Evolutionary conservation across 2,888 invertebrate species (phyloP).

Genomic region (Altica lythri): DNA sequence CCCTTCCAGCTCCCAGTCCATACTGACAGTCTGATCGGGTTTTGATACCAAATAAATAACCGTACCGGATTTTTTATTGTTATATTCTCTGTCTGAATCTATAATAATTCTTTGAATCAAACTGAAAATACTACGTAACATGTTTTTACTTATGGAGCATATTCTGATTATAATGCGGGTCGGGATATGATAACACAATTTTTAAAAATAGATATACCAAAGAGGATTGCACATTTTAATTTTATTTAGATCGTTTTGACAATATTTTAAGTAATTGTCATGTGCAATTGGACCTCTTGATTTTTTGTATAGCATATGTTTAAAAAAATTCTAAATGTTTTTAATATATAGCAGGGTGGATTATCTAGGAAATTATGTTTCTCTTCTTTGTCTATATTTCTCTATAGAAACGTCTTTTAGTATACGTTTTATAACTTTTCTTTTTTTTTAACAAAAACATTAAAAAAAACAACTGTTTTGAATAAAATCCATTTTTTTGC

Average conservation of each 20-base stretch:
- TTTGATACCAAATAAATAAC: conserved; percentile 39
- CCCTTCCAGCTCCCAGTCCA: conserved; percentile 41
- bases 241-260: conserved; percentile 8
- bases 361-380: no score
- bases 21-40: conserved; percentile 35
- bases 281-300: not conserved
- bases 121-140: conserved; percentile 46
- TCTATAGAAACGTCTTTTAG: no score
- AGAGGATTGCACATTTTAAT: conserved; percentile 18
- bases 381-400: no score
- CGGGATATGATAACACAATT: no score
- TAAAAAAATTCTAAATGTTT: no score
- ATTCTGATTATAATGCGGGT: no score
- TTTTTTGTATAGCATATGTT: no score
- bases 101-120: conserved; percentile 44
- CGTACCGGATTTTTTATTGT: conserved; percentile 40
- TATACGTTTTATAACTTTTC: no score
- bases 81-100: conserved; percentile 41
- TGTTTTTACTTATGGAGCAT: conserved; percentile 33
- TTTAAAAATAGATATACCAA: no score
- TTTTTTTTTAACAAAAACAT: no score
- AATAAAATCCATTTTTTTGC: conserved; percentile 2
- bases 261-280: not conserved
- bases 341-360: no score
- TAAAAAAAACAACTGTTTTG: no score